Conservation (phyloP, 1,140 invertebrate genomes). For the Bursaphelenchus mucronatus region DNA sequence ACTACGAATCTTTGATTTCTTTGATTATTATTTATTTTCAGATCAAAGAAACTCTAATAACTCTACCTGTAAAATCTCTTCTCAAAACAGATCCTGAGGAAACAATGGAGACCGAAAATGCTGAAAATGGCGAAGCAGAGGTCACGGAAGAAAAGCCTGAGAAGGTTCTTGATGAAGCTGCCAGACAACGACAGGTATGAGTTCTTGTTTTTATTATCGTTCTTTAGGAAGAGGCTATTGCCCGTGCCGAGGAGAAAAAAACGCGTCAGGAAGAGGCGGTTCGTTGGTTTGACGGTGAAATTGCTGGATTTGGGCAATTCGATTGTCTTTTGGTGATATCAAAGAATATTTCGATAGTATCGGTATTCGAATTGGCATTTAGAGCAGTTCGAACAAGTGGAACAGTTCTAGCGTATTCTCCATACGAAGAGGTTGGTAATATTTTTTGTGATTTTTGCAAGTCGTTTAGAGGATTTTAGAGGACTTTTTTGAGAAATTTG, state of each 20-base stretch:
- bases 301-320: background rate
- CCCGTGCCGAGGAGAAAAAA: background rate
- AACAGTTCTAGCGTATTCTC: slow-evolving; percentile 12
- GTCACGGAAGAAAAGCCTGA: background rate
- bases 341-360: background rate
- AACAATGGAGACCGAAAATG: background rate
- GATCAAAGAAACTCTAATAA: too few relatives aligned
- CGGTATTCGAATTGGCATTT: slow-evolving; percentile 13
- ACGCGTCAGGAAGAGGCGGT: slow-evolving; percentile 6
- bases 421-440: background rate
- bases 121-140: background rate
- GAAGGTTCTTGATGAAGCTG: background rate
- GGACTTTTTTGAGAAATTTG: too few relatives aligned
- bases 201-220: background rate
- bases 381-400: slow-evolving; percentile 11
- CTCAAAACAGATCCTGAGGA: background rate
- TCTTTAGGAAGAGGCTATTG: background rate
- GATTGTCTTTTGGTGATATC: slow-evolving; percentile 7
- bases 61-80: too few relatives aligned
- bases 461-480: too few relatives aligned
- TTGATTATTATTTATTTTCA: background rate
- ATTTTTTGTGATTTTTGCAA: too few relatives aligned
- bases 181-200: background rate
- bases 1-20: background rate
- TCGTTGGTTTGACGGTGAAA: slow-evolving; percentile 8